Percentiles rank a stretch among this genome's conserved stretches.
These are phyloP conservation scores for Saxidomus purpurata DNA, from an alignment of 1,140 invertebrate species.

Conservation along the genomic window DNA sequence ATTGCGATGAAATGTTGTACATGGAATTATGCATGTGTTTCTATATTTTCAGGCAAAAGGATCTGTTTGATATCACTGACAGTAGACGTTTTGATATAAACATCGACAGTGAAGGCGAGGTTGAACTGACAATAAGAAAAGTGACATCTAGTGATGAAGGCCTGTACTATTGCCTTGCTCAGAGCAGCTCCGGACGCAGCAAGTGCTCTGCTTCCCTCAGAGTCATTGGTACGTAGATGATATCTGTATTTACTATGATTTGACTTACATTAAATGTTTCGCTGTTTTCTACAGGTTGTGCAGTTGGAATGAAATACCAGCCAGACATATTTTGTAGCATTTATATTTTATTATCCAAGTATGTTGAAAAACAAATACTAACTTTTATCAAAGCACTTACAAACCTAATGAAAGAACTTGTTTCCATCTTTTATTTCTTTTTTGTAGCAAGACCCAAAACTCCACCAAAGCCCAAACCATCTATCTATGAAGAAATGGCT, in stretches of 20 bases:
- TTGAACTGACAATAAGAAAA: slow-evolving; percentile 80
- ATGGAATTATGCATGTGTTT: too few species aligned
- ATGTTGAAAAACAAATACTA: too few species aligned
- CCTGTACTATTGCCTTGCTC: slow-evolving; percentile 82
- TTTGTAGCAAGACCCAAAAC: slow-evolving; percentile 25
- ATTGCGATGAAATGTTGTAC: too few species aligned
- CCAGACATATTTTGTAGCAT: too few species aligned
- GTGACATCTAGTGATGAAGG: slow-evolving; percentile 80
- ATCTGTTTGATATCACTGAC: slow-evolving; percentile 76
- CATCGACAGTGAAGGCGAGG: slow-evolving; percentile 77
- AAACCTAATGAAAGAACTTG: too few species aligned
- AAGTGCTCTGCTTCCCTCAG: slow-evolving; percentile 83
- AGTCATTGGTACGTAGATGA: slow-evolving; percentile 80
- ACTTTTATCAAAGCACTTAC: too few species aligned
- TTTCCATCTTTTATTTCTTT: too few species aligned
- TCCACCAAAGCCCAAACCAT: slow-evolving; percentile 39
- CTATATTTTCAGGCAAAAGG: slow-evolving; percentile 80
- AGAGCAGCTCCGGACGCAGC: slow-evolving; percentile 79
- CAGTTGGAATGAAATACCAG: too few species aligned
- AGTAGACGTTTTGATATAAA: slow-evolving; percentile 72
- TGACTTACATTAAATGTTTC: too few species aligned
- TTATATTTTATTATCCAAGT: too few species aligned
- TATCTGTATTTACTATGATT: too few species aligned
- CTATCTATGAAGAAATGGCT: slow-evolving; percentile 32
- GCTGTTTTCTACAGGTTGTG: too few species aligned